Base-by-base conservation (phyloP, 2,888 invertebrate genomes). In the Ganaspis brasiliensis region DNA sequence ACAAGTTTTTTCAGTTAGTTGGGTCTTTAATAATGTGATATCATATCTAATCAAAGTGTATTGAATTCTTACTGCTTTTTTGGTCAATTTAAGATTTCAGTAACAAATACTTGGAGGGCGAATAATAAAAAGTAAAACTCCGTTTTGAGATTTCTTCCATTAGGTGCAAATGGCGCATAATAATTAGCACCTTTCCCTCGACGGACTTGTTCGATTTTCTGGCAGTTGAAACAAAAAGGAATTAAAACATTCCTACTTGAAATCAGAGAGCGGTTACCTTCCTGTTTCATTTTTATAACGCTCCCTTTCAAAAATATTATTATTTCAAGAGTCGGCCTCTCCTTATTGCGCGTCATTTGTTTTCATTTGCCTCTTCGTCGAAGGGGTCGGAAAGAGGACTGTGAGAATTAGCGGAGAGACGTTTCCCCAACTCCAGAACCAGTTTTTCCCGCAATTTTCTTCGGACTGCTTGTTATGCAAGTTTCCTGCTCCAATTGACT, bases 401-500 rank as follows among this genome's bases (percentile, higher is more conserved):
- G 67, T 26, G 59, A 76, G 75, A 67, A 57, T 59, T 77, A 55
- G 75, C 73, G 63, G 19, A 57, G 72, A 78, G 72, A 52, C 56
- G 40, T 14, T n/a, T 24, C 49, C 73, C 59, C 56, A 16, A 49
- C 63, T 77, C 79, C 81, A 81, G 81, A 85, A 86, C 82, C 81
- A 83, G 83, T 87, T 88, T 89, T 87, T 87, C 86, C 87, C 85
- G 84, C 88, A 89, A 88, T 90, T 89, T 87, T 84, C 85, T 84
- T 83, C 81, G 85, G 82, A 85, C 85, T 84, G 87, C 89, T 89
- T 87, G 89, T 89, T 90, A 90, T 89, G 84, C 84, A 87, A 88
- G 87, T 89, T 90, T 90, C 89, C 86, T 85, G 84, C 87, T 87
- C 88, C 88, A 89, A 89, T 90, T 87, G 89, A 88, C 86, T 87